Base-by-base conservation (phyloP, 2,888 invertebrate species). In the Anodontia alba region DNA sequence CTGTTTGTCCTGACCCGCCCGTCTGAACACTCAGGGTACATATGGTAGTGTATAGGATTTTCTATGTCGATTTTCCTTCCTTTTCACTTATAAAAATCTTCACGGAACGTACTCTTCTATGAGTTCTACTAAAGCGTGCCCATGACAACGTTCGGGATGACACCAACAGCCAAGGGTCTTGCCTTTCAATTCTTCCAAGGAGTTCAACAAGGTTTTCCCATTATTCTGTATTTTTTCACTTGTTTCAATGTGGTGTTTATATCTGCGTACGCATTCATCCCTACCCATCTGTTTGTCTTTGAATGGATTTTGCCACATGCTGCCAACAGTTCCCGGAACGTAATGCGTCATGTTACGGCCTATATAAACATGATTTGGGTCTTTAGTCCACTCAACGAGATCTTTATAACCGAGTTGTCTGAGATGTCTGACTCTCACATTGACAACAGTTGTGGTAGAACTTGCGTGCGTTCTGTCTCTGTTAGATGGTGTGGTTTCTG, bases 121-220 rank as follows among this genome's bases (percentile, higher is more conserved):
- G 23, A 87, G 70, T 33, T 81, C 79, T 33, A 83, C 73, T 0
- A 88, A 69, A 10, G 83, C 72, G 67, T 88, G 86, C 5, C 88
- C 88, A 70, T 88, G 88, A 57, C 88, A 88, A 29, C 67, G 73
- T 23, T 85, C 83, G 12, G 88, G 88, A 20, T 87, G 86, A 71
- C 88, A 88, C 88, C 88, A 88, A 31, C 88, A 88, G 0, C 88
- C 88, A 7, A 88, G 46, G 20, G 75, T 80, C 69, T 87, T 88
- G 0, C 88, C 86, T 69, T 85, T 84, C 29, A 88, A 70, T 71
- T 88, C 88, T 3, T 78, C 78, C 12, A 88, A 46, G 1, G 86
- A 84, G 31, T 82, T 76, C n/a, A 79, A 69, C 33, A 88, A 70
- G 0, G 83, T 83, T 42, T 81, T 78, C 2, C 84, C 86, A 71